Percentiles rank a stretch among this genome's conserved stretches.
Conservation (phyloP, 2,888 invertebrate genomes). For the Ligdia adustata region DNA sequence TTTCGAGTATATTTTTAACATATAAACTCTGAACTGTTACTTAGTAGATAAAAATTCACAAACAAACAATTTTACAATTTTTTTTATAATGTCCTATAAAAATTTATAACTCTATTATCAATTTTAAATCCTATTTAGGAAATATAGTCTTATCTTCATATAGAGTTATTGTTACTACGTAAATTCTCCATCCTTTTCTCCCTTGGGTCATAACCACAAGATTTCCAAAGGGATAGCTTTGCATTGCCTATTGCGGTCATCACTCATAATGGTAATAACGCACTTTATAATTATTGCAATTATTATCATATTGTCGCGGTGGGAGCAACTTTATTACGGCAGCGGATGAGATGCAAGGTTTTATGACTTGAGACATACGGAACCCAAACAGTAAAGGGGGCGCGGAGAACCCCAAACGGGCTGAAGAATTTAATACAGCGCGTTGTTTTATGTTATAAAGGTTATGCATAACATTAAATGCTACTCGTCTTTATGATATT, state of each 20-base stretch:
- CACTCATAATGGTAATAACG: slow-evolving; percentile 29
- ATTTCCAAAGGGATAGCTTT: slow-evolving; percentile 32
- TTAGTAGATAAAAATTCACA: too few species aligned
- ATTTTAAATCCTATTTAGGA: too few species aligned
- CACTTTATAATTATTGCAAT: slow-evolving; percentile 37
- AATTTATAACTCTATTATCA: too few species aligned
- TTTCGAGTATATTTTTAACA: too few species aligned
- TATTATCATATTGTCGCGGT: slow-evolving; percentile 26
- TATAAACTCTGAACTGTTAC: too few species aligned
- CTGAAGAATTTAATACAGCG: slow-evolving; percentile 9
- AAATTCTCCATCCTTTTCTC: background rate
- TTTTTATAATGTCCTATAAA: too few species aligned
- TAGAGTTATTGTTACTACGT: too few species aligned
- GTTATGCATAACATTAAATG: too few species aligned
- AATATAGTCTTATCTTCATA: too few species aligned
- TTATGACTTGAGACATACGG: slow-evolving; percentile 11
- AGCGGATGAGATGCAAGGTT: slow-evolving; percentile 1
- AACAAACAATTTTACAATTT: too few species aligned
- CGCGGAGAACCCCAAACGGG: background rate
- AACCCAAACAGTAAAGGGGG: too few species aligned
- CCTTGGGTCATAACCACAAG: slow-evolving; percentile 9
- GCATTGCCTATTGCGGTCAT: slow-evolving; percentile 29
- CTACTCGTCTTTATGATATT: too few species aligned
- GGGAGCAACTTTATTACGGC: slow-evolving; percentile 4
- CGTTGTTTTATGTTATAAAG: slow-evolving; percentile 9